These are phyloP conservation scores for Eupithecia subumbrata DNA, from an alignment of 2,888 invertebrate species.

Conservation along the genomic window DNA sequence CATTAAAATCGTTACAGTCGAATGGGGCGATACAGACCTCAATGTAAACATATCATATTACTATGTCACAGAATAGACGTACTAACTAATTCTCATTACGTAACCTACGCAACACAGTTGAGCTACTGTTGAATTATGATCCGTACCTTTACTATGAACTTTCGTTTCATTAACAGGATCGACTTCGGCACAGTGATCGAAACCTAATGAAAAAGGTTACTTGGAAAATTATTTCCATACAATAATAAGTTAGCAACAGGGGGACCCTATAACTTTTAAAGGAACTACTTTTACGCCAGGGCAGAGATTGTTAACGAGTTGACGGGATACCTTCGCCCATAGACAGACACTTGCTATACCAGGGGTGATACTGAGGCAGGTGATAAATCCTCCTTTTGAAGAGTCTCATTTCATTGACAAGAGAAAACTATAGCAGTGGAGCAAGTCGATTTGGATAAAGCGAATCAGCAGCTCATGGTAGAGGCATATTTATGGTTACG, in stretches of 20 bases:
- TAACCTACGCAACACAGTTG: conserved; percentile 13
- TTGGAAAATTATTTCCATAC: background rate
- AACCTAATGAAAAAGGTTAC: background rate
- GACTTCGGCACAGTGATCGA: background rate
- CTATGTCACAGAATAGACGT: conserved; percentile 28
- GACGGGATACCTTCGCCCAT: background rate
- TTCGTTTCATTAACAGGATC: background rate
- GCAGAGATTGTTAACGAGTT: background rate
- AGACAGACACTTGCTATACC: background rate
- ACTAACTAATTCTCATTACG: conserved; percentile 25
- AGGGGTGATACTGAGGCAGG: background rate
- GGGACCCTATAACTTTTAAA: background rate
- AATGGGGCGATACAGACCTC: conserved; percentile 41
- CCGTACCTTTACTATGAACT: conserved; percentile 5
- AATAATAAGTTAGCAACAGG: background rate
- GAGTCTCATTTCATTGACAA: background rate
- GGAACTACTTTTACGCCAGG: background rate
- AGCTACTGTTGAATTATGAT: conserved; percentile 27
- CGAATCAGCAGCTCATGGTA: conserved; percentile 1
- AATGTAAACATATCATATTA: conserved; percentile 40
- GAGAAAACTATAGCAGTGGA: background rate
- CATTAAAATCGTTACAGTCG: conserved; percentile 52
- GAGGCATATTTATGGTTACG: background rate
- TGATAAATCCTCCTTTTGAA: background rate
- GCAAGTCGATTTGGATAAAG: background rate